Evolutionary conservation across 2,797 vertebrate genomes (phyloP).

Genomic region (Prionace glauca): DNA sequence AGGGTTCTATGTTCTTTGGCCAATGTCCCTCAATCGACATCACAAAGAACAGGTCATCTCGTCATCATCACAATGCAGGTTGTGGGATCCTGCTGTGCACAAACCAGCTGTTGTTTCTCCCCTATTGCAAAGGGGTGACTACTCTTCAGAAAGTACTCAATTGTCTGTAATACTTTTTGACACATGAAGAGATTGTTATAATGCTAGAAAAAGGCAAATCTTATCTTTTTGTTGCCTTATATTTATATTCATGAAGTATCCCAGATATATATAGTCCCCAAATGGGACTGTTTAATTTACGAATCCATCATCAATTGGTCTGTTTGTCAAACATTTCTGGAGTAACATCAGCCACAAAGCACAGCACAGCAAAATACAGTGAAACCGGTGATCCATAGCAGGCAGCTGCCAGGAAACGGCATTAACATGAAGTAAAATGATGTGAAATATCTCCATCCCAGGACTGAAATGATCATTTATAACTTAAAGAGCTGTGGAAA

Average conservation of each 20-base stretch:
- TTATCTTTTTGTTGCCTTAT: neutral
- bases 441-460: neutral
- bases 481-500: neutral
- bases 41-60: neutral
- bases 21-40: neutral
- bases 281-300: neutral
- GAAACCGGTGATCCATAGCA: neutral
- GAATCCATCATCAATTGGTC: neutral
- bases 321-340: neutral
- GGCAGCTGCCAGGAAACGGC: neutral
- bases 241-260: neutral
- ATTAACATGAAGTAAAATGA: neutral
- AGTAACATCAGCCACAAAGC: neutral
- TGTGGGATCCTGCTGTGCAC: neutral
- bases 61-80: neutral
- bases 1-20: too few relatives aligned
- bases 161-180: neutral
- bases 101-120: neutral
- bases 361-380: too few relatives aligned
- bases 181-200: neutral
- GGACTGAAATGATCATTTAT: neutral
- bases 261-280: neutral
- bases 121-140: neutral
- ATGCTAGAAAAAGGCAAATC: neutral
- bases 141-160: neutral